Evolutionary conservation across 2,888 invertebrate genomes (phyloP).

Genomic region (Agrochola lychnidis): DNA sequence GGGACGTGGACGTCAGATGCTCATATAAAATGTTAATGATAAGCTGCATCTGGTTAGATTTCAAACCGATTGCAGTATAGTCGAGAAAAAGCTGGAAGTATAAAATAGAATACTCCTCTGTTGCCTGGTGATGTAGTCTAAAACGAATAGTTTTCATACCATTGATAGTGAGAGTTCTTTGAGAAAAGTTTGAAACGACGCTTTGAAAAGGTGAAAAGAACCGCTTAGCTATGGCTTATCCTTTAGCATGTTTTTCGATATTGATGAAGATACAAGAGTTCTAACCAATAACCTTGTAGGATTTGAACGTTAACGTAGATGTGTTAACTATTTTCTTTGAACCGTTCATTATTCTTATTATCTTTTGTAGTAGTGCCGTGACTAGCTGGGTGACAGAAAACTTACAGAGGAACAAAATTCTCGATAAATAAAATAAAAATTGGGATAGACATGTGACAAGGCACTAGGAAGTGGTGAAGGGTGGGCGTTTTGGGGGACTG

Average conservation of each 20-base stretch:
- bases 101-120: background rate
- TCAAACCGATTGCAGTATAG: background rate
- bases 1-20: background rate
- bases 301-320: background rate
- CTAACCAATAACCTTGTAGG: background rate
- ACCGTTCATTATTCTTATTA: background rate
- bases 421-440: background rate
- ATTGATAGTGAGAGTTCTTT: background rate
- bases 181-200: background rate
- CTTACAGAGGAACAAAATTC: background rate
- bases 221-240: background rate
- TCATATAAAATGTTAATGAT: background rate
- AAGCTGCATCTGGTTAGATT: background rate
- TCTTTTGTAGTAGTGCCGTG: background rate
- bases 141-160: background rate
- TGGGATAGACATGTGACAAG: background rate
- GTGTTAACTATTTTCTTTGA: background rate
- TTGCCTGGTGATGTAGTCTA: background rate
- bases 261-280: background rate
- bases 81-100: background rate
- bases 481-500: too few relatives aligned
- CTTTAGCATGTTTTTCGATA: too few relatives aligned
- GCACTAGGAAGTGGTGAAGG: too few relatives aligned
- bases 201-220: background rate
- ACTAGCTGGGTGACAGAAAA: background rate